Evolutionary conservation across 2,797 vertebrate species (phyloP), one percentile per base, ranked within the genome.

Genomic region (Cryptoblepharus egeriae): DNA sequence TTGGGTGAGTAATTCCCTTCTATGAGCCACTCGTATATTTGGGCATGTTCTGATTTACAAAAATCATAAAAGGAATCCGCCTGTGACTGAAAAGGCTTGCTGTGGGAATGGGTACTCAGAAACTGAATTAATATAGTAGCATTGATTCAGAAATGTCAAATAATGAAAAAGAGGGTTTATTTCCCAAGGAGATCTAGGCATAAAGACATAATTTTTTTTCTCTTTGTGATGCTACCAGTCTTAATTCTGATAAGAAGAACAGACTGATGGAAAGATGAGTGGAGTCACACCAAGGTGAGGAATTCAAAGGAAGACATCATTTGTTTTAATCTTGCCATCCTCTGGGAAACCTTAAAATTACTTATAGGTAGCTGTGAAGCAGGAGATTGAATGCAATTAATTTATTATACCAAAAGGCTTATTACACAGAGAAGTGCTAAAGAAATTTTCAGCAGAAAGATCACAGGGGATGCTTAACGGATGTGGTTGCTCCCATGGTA

Each of bases 181-280:
- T 67, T 67, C 52, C 77, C 61, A 73, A 30, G 37, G 52, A 74
- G 61, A 73, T 52, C 15, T n/a, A 64, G 52, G 24, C 24, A 58
- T 65, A 71, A 82, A 82, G 42, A 49, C 57, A 82, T 42, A 49
- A 32, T 60, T n/a, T 82, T 76, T 39, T 16, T 35, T 68, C 78
- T 35, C 61, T 37, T 28, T 60, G 49, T 42, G 30, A 60, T 35
- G 35, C 26, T 35, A 58, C 68, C 68, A n/a, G 71, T 80, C 77
- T 80, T 74, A 84, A 73, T 35, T 69, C 60, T 80, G 63, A 45
- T 20, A 74, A 64, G 52, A 32, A 37, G 60, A 75, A 37, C 37
- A 57, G 70, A 61, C 75, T 67, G 70, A 76, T 57, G 22, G 32
- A 76, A 35, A 79, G 67, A 63, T n/a, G 65, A 76, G 37, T 60